Conservation (phyloP, 2,797 vertebrate species). For the Anas bernieri region DNA sequence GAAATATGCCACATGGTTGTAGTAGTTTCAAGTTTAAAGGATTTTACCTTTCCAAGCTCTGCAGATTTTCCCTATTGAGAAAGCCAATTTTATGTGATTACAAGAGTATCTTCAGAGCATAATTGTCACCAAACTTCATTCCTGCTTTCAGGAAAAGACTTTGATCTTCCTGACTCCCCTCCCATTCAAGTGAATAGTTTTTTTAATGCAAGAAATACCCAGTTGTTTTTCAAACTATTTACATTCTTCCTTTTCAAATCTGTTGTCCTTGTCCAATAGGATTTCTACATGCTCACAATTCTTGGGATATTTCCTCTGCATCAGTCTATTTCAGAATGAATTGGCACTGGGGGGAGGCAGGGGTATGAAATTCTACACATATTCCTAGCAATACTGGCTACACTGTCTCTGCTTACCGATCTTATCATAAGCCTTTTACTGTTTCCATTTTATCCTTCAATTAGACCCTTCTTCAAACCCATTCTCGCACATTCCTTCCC, state of each 20-base stretch:
- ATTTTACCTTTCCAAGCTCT: background rate
- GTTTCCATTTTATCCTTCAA: slow-evolving; percentile 47
- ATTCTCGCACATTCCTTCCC: slow-evolving; percentile 39
- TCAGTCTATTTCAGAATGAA: background rate
- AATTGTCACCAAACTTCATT: background rate
- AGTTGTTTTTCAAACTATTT: background rate
- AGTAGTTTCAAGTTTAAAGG: background rate
- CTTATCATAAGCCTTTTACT: slow-evolving; percentile 22
- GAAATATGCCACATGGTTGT: background rate
- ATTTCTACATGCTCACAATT: slow-evolving; percentile 29
- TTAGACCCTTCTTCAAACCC: slow-evolving; percentile 55
- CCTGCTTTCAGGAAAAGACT: background rate
- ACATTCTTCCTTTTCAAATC: slow-evolving; percentile 1
- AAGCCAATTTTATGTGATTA: background rate
- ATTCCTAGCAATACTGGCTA: background rate
- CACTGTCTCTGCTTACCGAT: slow-evolving; percentile 20
- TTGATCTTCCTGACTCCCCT: background rate
- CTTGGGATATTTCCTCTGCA: slow-evolving; percentile 11
- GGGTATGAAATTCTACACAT: background rate
- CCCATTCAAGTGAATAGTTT: background rate
- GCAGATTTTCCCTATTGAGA: background rate
- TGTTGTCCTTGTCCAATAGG: background rate
- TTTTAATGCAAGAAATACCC: background rate
- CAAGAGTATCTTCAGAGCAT: background rate
- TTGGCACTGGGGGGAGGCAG: background rate